Base-by-base conservation (phyloP, 2,888 invertebrate species). In the Drosophila affinis region DNA sequence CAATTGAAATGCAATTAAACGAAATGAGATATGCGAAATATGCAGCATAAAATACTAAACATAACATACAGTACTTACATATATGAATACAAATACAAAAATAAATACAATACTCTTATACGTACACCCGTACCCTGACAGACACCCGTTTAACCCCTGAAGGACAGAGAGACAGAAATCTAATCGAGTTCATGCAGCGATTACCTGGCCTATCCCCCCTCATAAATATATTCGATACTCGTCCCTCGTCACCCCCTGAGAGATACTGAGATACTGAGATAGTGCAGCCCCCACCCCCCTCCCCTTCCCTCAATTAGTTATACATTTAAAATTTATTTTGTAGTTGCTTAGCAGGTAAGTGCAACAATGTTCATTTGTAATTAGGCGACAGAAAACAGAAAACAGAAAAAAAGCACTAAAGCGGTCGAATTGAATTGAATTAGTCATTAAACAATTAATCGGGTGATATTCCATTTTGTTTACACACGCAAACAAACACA, bases 381-480 rank as follows among this genome's bases (percentile, higher is more conserved):
- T 67, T 67, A 64, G 64, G 67, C 64, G 46, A 64, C 32, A 48
- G 48, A 53, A 45, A 39, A 47, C 47, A 17, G 24, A 18, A 21
- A 21, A 21, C 18, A 21, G 2, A 21, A 21, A 21, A 21, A 24
- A 34, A 17, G 29, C 34, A 14, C 18, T 34, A 39, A 44, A 53
- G 18, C 29, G 47, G 62, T 70, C 57, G 71, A 73, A 76, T 72
- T 62, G 72, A 58, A 72, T 79, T 79, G 62, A 74, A 79, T 82
- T 82, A 82, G 80, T 56, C 55, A 65, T 82, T 77, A 81, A 83
- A 77, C 58, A 70, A 81, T 74, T 77, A 29, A 71, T 83, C 87
- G 83, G 75, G 83, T 83, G 83, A 83, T 83, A 83, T 86, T 86
- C 77, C 71, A 77, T 83, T 81, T 82, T 79, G 74, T 83, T 61